Percentiles rank a stretch among this genome's conserved stretches.
These are phyloP conservation scores for Hippolais icterina DNA, from an alignment of 2,113 vertebrate genomes.

Conservation along the genomic window DNA sequence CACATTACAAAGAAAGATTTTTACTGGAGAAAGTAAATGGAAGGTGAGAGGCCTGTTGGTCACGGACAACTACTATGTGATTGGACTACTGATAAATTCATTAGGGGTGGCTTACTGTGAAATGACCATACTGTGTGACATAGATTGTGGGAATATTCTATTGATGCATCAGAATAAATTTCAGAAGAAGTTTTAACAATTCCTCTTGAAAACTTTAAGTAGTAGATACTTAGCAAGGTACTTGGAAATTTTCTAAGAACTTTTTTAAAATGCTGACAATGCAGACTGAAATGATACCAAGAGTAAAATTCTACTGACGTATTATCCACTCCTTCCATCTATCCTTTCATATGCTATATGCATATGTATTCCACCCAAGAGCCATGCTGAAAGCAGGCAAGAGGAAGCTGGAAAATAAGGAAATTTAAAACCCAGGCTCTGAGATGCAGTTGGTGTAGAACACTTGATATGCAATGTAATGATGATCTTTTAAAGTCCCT, in stretches of 20 bases:
- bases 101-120: not conserved
- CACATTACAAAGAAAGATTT: slow-evolving; percentile 85
- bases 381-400: not conserved
- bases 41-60: slow-evolving; percentile 75
- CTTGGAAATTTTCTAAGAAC: not conserved
- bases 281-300: not conserved
- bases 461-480: not conserved
- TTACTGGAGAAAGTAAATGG: slow-evolving; percentile 87
- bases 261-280: not conserved
- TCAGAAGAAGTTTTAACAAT: not conserved
- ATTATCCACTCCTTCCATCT: not conserved
- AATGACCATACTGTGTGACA: not conserved
- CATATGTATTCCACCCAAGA: not conserved
- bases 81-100: not conserved
- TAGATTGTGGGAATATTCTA: not conserved
- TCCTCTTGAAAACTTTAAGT: not conserved
- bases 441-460: not conserved
- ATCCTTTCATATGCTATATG: not conserved
- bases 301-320: not conserved
- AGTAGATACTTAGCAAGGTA: not conserved
- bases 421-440: not conserved
- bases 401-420: slow-evolving; percentile 1
- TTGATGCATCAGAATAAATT: not conserved
- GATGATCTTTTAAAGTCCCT: not conserved
- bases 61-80: accelerated